phyloP scores from a whole-genome alignment of 2,888 invertebrate species.

The Trichopoda pennipes region DNA sequence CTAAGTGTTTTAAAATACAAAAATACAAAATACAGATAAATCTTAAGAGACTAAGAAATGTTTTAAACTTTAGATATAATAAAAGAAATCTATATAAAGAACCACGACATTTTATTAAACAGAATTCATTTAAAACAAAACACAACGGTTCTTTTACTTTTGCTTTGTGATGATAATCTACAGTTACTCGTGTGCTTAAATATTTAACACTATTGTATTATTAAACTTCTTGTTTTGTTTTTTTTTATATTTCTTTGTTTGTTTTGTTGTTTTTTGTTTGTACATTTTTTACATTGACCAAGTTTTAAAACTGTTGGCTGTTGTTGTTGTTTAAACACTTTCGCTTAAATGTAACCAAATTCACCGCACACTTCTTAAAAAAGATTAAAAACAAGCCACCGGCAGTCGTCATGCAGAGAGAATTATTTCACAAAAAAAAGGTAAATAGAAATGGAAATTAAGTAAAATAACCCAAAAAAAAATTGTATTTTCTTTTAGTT shows the following conservation, averaged over 20 bases:
- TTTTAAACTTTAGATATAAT: too few species aligned
- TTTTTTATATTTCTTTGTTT: slow-evolving; percentile 30
- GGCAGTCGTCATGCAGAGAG: background rate
- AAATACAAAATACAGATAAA: too few species aligned
- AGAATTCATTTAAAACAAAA: too few species aligned
- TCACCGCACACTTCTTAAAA: slow-evolving; percentile 19
- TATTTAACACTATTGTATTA: too few species aligned
- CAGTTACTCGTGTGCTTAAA: too few species aligned
- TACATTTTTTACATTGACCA: slow-evolving; percentile 40
- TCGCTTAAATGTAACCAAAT: slow-evolving; percentile 59
- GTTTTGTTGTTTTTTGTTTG: background rate
- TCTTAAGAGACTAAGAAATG: too few species aligned
- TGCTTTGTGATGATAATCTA: too few species aligned
- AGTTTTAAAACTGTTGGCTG: slow-evolving; percentile 42
- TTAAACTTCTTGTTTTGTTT: too few species aligned
- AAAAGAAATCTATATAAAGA: too few species aligned
- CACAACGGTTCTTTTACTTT: too few species aligned
- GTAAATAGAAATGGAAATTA: slow-evolving; percentile 9
- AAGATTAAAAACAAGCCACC: background rate
- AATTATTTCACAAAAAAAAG: slow-evolving; percentile 15
- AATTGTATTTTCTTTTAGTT: slow-evolving; percentile 9
- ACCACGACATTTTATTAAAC: too few species aligned
- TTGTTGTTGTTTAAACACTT: slow-evolving; percentile 56
- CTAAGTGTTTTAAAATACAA: too few species aligned
- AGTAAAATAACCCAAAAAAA: slow-evolving; percentile 4